Conservation (phyloP, 2,113 vertebrate species). For the Aphyosemion australe region DNA sequence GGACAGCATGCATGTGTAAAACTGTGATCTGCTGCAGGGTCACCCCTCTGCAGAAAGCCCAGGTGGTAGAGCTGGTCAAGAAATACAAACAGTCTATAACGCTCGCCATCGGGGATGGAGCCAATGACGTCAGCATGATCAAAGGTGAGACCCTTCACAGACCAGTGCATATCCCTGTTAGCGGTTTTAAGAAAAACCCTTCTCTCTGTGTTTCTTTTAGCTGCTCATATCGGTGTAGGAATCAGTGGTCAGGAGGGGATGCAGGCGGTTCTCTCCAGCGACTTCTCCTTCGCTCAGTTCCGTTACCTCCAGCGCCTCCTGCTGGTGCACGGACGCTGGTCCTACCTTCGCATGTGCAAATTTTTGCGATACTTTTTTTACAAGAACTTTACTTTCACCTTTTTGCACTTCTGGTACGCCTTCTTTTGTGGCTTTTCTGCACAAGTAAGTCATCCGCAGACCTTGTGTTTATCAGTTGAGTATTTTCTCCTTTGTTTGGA, state of each 20-base stretch:
- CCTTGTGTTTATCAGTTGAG: no score
- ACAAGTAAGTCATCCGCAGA: conserved; percentile 79
- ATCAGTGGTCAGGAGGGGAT: conserved; percentile 95
- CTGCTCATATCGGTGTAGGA: conserved; percentile 92
- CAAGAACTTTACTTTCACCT: conserved; percentile 96
- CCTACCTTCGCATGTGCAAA: conserved; percentile 95
- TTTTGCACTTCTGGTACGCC: conserved; percentile 96
- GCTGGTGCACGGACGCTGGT: conserved; percentile 94
- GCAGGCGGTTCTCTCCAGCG: conserved; percentile 92
- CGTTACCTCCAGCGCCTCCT: conserved; percentile 92
- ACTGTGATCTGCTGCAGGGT: conserved; percentile 94
- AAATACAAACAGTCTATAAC: conserved; percentile 91
- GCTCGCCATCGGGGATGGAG: conserved; percentile 92
- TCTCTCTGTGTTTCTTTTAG: conserved; percentile 60
- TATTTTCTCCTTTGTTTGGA: no score
- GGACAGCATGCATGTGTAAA: conserved; percentile 90
- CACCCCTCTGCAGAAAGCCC: conserved; percentile 94
- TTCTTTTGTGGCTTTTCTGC: conserved; percentile 97
- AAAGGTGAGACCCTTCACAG: conserved; percentile 77
- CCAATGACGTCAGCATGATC: conserved; percentile 98
- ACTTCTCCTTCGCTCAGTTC: conserved; percentile 94
- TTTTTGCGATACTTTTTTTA: conserved; percentile 97
- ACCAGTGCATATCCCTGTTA: background rate
- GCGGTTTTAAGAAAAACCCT: background rate
- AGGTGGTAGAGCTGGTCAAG: conserved; percentile 94